Percentiles rank a stretch among this genome's conserved stretches.
Conservation (phyloP, 2,888 invertebrate genomes). For the Subacronicta megacephala region DNA sequence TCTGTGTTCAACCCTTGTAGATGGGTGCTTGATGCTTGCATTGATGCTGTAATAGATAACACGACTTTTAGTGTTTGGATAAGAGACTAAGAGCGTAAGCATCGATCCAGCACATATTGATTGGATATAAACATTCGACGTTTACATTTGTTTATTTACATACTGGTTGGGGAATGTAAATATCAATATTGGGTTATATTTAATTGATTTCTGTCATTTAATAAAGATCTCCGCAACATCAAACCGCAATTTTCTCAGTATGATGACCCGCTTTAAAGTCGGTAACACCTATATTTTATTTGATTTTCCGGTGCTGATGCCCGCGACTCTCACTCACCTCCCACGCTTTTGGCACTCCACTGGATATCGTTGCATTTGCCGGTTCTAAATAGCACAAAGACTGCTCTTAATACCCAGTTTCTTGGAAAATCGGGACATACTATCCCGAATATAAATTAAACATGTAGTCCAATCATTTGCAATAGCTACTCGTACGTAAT, state of each 20-base stretch:
- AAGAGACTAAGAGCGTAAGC: slow-evolving; percentile 34
- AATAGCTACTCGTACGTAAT: background rate
- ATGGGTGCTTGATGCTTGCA: slow-evolving; percentile 66
- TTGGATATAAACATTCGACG: slow-evolving; percentile 58
- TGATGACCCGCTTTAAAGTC: slow-evolving; percentile 43
- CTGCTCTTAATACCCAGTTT: slow-evolving; percentile 84
- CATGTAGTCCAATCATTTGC: slow-evolving; percentile 20
- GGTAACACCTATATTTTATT: slow-evolving; percentile 56
- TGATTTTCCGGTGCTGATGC: slow-evolving; percentile 64
- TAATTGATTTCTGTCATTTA: slow-evolving; percentile 29
- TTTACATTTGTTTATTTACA: slow-evolving; percentile 55
- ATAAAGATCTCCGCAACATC: slow-evolving; percentile 23
- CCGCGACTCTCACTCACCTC: slow-evolving; percentile 67
- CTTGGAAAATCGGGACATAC: slow-evolving; percentile 70
- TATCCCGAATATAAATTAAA: slow-evolving; percentile 57
- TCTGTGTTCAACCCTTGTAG: slow-evolving; percentile 73
- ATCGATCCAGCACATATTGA: slow-evolving; percentile 43
- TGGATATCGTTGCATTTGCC: slow-evolving; percentile 80
- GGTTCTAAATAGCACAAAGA: slow-evolving; percentile 84
- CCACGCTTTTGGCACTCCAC: slow-evolving; percentile 85
- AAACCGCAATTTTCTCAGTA: slow-evolving; percentile 36
- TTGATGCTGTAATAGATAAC: slow-evolving; percentile 76
- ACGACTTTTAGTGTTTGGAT: slow-evolving; percentile 56
- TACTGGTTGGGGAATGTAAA: slow-evolving; percentile 44
- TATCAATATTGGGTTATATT: slow-evolving; percentile 19